Percentiles rank a stretch among this genome's conserved stretches.
These are phyloP conservation scores for Clarias gariepinus DNA, from an alignment of 2,113 vertebrate genomes.

Conservation along the genomic window DNA sequence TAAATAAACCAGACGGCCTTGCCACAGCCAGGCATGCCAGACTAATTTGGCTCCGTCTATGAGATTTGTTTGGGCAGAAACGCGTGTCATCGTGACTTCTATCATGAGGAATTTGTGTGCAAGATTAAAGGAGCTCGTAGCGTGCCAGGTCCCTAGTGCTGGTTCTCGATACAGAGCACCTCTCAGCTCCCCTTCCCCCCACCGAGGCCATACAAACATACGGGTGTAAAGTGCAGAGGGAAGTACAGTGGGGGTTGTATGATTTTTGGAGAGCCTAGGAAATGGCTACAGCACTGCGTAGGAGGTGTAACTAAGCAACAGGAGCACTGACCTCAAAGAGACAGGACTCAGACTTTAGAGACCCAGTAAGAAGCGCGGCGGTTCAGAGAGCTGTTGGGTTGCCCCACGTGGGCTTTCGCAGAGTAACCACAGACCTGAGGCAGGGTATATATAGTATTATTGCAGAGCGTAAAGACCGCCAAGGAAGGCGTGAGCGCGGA, in stretches of 20 bases:
- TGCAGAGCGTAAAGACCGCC: not conserved
- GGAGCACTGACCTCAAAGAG: not conserved
- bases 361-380: not conserved
- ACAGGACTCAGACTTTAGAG: not conserved
- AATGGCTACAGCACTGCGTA: conserved; percentile 8
- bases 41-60: not conserved
- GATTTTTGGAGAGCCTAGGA: conserved; percentile 6
- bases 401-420: too few relatives aligned
- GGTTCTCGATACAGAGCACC: too few relatives aligned
- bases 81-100: not conserved
- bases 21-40: not conserved
- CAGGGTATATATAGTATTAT: not conserved
- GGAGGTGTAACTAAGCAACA: not conserved
- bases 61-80: conserved; percentile 3
- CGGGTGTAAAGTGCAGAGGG: conserved; percentile 18
- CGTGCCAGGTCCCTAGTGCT: not conserved
- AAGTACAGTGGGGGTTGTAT: not conserved
- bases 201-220: not conserved
- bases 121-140: not conserved
- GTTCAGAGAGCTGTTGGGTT: not conserved
- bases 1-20: not conserved
- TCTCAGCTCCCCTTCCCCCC: not conserved
- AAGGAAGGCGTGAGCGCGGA: not conserved
- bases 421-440: too few relatives aligned
- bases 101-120: not conserved